phyloP scores from a whole-genome alignment of 1,140 invertebrate species.

The Gryon sp. region DNA sequence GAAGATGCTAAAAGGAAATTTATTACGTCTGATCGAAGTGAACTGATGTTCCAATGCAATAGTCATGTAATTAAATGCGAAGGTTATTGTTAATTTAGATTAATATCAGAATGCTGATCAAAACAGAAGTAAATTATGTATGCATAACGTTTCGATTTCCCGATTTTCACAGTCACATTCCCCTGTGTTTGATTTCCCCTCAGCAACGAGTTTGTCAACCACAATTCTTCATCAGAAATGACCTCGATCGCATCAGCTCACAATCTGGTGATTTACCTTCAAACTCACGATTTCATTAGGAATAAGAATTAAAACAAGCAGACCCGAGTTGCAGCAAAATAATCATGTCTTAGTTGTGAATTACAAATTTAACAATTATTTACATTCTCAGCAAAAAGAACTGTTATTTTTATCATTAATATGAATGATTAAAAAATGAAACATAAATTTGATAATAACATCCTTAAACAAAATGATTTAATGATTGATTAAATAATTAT shows the following conservation, averaged over 20 bases:
- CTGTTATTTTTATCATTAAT: too few species aligned
- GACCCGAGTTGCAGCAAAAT: too few species aligned
- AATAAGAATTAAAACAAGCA: slow-evolving; percentile 20
- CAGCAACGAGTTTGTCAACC: slow-evolving; percentile 53
- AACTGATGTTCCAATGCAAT: slow-evolving; percentile 25
- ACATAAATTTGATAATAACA: too few species aligned
- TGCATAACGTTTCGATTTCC: slow-evolving; percentile 54
- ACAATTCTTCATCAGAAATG: slow-evolving; percentile 56
- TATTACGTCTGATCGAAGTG: slow-evolving; percentile 7
- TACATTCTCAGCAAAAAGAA: too few species aligned
- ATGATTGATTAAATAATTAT: too few species aligned
- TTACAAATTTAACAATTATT: too few species aligned
- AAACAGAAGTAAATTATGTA: slow-evolving; percentile 42
- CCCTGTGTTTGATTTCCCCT: slow-evolving; percentile 50
- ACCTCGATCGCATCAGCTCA: slow-evolving; percentile 27
- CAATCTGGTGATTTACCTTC: too few species aligned
- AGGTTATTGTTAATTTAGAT: slow-evolving; percentile 43
- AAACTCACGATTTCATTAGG: too few species aligned
- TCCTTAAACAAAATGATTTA: too few species aligned
- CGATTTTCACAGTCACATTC: slow-evolving; percentile 39
- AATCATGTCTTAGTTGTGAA: too few species aligned
- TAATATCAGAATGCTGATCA: slow-evolving; percentile 31
- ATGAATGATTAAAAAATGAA: too few species aligned
- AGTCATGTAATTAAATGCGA: slow-evolving; percentile 24
- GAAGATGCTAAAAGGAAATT: slow-evolving; percentile 16